Evolutionary conservation across 2,113 vertebrate genomes (phyloP).

Genomic region (Fulica atra): DNA sequence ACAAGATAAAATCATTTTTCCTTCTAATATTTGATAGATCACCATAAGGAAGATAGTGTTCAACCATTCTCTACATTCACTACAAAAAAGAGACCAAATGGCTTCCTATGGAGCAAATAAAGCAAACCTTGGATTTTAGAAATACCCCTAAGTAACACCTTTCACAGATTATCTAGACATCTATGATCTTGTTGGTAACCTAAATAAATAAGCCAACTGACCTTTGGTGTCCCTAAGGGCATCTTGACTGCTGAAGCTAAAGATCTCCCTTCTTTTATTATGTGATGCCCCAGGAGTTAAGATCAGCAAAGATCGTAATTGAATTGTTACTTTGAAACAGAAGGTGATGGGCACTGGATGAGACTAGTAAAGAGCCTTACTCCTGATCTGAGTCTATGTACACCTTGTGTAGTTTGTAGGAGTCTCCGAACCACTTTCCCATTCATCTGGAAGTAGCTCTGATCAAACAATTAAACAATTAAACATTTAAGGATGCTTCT

Average conservation of each 20-base stretch:
- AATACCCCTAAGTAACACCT: background rate
- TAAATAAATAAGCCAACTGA: background rate
- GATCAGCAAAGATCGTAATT: background rate
- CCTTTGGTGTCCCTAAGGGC: background rate
- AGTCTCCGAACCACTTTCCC: background rate
- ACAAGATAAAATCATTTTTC: background rate
- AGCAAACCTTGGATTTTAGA: background rate
- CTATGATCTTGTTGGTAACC: background rate
- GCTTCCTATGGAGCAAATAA: background rate
- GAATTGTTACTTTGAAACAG: too few species aligned
- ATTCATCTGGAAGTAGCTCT: background rate
- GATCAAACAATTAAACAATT: too few species aligned
- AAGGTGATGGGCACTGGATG: background rate
- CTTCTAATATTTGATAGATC: background rate
- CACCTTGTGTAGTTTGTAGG: background rate
- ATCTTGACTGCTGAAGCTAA: background rate
- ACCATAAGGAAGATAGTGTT: background rate
- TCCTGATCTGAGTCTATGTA: background rate
- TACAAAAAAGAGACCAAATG: background rate
- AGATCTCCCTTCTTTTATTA: background rate
- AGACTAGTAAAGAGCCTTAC: background rate
- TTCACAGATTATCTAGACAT: background rate
- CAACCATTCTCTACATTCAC: background rate
- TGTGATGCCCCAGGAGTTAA: background rate
- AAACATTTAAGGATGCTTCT: background rate